These are phyloP conservation scores for Leptodactylus fuscus DNA, from an alignment of 2,113 vertebrate genomes.

Conservation along the genomic window DNA sequence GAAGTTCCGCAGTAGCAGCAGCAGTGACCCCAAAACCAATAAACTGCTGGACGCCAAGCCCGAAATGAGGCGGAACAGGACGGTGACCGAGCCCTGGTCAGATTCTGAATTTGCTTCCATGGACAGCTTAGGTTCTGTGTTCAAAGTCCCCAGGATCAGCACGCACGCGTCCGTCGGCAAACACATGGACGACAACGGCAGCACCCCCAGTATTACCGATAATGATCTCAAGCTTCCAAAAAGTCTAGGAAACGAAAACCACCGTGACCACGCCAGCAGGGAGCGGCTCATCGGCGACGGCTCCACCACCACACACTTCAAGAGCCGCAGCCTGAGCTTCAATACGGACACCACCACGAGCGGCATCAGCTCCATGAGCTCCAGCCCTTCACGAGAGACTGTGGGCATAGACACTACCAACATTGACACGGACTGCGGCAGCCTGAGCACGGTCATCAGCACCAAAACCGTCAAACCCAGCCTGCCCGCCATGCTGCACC, in stretches of 20 bases:
- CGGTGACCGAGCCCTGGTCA: constrained; percentile 88
- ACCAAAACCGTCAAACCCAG: constrained; percentile 92
- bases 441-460: constrained; percentile 95
- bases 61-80: constrained; percentile 84
- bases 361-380: constrained; percentile 99
- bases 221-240: constrained; percentile 79
- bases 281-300: constrained; percentile 88
- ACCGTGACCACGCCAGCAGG: constrained; percentile 86
- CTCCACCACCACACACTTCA: constrained; percentile 86
- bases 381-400: constrained; percentile 94
- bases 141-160: constrained; percentile 86
- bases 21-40: constrained; percentile 86
- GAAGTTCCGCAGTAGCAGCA: constrained; percentile 87
- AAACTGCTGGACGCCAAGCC: constrained; percentile 83
- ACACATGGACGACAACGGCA: constrained; percentile 79
- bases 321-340: constrained; percentile 97
- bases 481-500: constrained; percentile 83
- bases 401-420: constrained; percentile 86
- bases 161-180: constrained; percentile 89
- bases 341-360: constrained; percentile 99
- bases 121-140: constrained; percentile 84
- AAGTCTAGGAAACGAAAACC: constrained; percentile 78
- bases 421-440: constrained; percentile 92
- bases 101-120: constrained; percentile 78
- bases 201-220: constrained; percentile 80